These are phyloP conservation scores for Cynoglossus semilaevis DNA, from an alignment of 2,113 vertebrate genomes.

Conservation along the genomic window DNA sequence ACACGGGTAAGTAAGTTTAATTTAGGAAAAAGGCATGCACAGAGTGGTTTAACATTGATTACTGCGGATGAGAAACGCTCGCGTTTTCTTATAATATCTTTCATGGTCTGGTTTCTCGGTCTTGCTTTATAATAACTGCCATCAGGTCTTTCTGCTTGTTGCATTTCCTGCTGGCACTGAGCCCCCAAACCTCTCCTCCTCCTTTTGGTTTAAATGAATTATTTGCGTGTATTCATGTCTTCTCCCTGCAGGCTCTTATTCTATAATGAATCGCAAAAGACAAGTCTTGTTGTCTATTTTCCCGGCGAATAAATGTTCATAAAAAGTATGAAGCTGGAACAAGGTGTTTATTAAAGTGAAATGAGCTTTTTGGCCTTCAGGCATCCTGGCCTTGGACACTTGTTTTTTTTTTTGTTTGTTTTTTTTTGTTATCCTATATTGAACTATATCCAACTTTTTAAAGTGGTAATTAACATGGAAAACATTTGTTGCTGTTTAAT, in stretches of 20 bases:
- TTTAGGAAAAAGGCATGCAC: constrained; percentile 22
- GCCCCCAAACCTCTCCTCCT: constrained; percentile 37
- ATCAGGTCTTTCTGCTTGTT: constrained; percentile 34
- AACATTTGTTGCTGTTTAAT: constrained; percentile 34
- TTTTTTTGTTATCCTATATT: constrained; percentile 18
- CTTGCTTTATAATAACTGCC: constrained; percentile 35
- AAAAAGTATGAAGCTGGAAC: constrained; percentile 13
- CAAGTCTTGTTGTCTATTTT: constrained; percentile 28
- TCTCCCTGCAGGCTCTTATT: constrained; percentile 32
- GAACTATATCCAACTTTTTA: background rate
- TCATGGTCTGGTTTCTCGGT: constrained; percentile 14
- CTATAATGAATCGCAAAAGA: constrained; percentile 44
- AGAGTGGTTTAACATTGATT: constrained; percentile 30
- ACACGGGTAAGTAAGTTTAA: constrained; percentile 17
- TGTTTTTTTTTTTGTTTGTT: constrained; percentile 14
- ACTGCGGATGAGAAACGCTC: constrained; percentile 8
- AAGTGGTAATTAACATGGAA: constrained; percentile 16
- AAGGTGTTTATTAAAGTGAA: constrained; percentile 25
- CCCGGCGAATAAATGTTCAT: constrained; percentile 33
- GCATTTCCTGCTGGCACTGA: constrained; percentile 33
- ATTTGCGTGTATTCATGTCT: constrained; percentile 42
- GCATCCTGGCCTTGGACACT: constrained; percentile 1
- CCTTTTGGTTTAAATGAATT: constrained; percentile 45
- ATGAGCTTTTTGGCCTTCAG: constrained; percentile 19
- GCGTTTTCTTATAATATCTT: constrained; percentile 6